phyloP scores from a whole-genome alignment of 1,140 invertebrate species.

The Asbolus verrucosus region DNA sequence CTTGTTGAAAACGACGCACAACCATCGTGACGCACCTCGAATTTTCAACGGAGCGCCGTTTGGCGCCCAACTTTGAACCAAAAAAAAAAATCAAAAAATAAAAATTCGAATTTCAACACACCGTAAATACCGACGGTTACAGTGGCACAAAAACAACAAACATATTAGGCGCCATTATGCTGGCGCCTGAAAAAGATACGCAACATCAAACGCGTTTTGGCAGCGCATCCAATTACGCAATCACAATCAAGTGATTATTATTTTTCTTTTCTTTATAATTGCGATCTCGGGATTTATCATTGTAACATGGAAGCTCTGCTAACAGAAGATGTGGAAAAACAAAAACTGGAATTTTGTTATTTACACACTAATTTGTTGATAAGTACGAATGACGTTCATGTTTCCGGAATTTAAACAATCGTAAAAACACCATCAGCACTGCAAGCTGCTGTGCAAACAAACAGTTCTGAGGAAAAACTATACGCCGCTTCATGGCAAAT shows the following conservation, averaged over 20 bases:
- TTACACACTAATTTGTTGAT: slow-evolving; percentile 18
- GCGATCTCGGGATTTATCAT: too few species aligned
- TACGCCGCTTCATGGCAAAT: not conserved
- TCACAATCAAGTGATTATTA: too few species aligned
- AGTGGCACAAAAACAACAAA: slow-evolving; percentile 1
- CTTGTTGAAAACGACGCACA: slow-evolving; percentile 44
- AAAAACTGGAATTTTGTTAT: slow-evolving; percentile 28
- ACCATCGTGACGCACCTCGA: not conserved
- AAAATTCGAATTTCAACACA: not conserved
- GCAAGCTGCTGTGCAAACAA: slow-evolving; percentile 4
- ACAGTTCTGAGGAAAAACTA: slow-evolving; percentile 20
- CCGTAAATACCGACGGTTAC: not conserved
- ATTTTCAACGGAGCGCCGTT: not conserved
- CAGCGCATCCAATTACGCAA: slow-evolving; percentile 14
- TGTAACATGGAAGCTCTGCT: too few species aligned
- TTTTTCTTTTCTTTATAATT: not conserved
- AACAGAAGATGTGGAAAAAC: not conserved
- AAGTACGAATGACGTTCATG: slow-evolving; percentile 18
- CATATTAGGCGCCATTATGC: not conserved
- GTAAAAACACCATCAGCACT: slow-evolving; percentile 21
- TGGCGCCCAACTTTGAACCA: not conserved
- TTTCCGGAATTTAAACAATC: slow-evolving; percentile 39
- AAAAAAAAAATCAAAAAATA: not conserved
- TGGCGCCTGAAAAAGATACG: slow-evolving; percentile 26
- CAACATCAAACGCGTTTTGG: slow-evolving; percentile 22